Evolutionary conservation across 1,140 invertebrate species (phyloP), one percentile per base, ranked within the genome.

Genomic region (Magallana angulata): DNA sequence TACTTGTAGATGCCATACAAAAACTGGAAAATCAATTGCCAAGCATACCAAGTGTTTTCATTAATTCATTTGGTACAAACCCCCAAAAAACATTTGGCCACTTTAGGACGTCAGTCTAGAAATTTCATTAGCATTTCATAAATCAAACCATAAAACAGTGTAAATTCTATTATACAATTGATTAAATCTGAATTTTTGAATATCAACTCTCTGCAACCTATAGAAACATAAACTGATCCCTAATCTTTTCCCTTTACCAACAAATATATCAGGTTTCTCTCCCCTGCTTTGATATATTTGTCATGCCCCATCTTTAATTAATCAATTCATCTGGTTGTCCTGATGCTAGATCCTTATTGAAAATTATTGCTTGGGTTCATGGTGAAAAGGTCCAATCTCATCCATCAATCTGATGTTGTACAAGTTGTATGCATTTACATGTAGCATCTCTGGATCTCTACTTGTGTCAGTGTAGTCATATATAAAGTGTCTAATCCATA

Each of bases 221-320:
- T 36, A 12, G 24, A 8, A 18, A 76, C 18, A 76, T 12, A 12
- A 30, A 76, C 24, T 76, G 24, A 76, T 76, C 68, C 24, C 11
- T 12, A 76, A 48, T 48, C 36, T 76, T 36, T 76, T 2, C 9
- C 36, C 36, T 48, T 48, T 48, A 48, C 36, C 5, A 0, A 48
- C 36, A 48, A 64, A 18, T 64, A 16, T 64, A 64, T 64, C 14
- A 62, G 14, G 9, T 76, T 76, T 76, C 68, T 76, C 68, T 76
- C 68, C 24, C 68, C 24, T 76, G 68, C 68, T 76, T 76, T 76
- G 68, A 76, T 76, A 76, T 76, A 30, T 76, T 48, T 76, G 24
- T 76, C 24, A 11, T 30, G 36, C 14, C 24, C 24, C 8, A 76
- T 76, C 18, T 30, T 36, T 76, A 76, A 76, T 36, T 36, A 76